Evolutionary conservation across 2,888 invertebrate genomes (phyloP).

Genomic region (Aspidiotus rigidus): DNA sequence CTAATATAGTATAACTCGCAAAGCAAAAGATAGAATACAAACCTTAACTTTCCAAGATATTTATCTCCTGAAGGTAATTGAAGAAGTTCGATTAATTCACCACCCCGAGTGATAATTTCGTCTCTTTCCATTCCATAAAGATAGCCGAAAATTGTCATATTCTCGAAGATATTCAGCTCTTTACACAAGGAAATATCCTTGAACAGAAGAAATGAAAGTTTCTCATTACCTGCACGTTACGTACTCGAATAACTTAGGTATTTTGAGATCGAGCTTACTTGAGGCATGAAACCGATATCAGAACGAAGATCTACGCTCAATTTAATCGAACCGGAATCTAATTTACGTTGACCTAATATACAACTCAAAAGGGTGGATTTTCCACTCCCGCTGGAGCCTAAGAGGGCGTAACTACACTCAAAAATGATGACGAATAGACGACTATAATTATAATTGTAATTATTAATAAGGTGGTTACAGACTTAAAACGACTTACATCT

Average conservation of each 20-base stretch:
- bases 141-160: conserved; percentile 34
- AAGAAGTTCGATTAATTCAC: conserved; percentile 28
- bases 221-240: background rate
- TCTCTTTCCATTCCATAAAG: conserved; percentile 31
- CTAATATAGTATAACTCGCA: too few relatives aligned
- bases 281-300: conserved; percentile 44
- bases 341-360: conserved; percentile 45
- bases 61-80: conserved; percentile 11
- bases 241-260: background rate
- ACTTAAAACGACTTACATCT: conserved; percentile 56
- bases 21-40: too few relatives aligned
- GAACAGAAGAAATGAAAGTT: background rate
- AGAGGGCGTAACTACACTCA: conserved; percentile 47
- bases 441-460: too few relatives aligned
- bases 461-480: background rate
- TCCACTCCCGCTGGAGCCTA: conserved; percentile 51
- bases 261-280: conserved; percentile 47
- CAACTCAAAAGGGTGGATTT: conserved; percentile 49
- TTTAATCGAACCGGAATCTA: conserved; percentile 45
- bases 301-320: conserved; percentile 44
- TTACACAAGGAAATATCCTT: conserved; percentile 26
- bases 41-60: too few relatives aligned
- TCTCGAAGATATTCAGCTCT: conserved; percentile 33
- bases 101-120: conserved; percentile 24
- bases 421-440: background rate